Evolutionary conservation across 2,113 vertebrate genomes (phyloP).

Genomic region (Hiodon alosoides): DNA sequence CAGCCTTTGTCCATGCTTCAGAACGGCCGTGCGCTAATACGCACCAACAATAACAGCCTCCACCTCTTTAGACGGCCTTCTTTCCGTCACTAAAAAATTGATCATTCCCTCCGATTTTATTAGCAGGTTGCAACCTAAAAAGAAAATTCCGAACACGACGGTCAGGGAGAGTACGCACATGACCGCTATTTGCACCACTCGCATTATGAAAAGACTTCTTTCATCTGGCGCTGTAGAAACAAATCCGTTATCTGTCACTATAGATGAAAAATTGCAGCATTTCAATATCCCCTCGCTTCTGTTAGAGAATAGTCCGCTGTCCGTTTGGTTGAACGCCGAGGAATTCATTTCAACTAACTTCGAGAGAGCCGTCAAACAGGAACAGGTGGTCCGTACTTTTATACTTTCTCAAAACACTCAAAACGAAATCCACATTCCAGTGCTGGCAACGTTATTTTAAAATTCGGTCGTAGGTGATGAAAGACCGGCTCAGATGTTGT

Average conservation of each 20-base stretch:
- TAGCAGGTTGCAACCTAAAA: constrained; percentile 94
- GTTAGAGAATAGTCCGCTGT: constrained; percentile 70
- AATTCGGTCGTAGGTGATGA: constrained; percentile 18
- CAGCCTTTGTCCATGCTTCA: background rate
- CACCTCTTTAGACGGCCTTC: constrained; percentile 88
- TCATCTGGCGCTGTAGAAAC: constrained; percentile 73
- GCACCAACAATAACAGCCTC: constrained; percentile 87
- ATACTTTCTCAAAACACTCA: background rate
- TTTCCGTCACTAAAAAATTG: constrained; percentile 95
- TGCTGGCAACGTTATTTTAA: background rate
- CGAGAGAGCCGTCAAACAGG: background rate
- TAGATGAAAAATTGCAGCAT: constrained; percentile 86
- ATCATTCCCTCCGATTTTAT: constrained; percentile 99
- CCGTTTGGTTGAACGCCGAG: constrained; percentile 74
- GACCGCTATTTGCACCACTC: constrained; percentile 95
- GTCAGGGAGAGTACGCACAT: constrained; percentile 97
- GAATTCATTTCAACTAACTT: constrained; percentile 62
- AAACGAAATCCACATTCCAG: constrained; percentile 19
- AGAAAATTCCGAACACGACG: constrained; percentile 95
- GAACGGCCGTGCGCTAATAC: constrained; percentile 60
- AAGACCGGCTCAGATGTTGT: constrained; percentile 22
- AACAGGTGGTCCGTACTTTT: constrained; percentile 17
- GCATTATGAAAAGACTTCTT: constrained; percentile 87
- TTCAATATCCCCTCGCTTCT: constrained; percentile 70
- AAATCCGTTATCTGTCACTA: constrained; percentile 81